phyloP scores from a whole-genome alignment of 2,888 invertebrate species.

The Polyommatus icarus region DNA sequence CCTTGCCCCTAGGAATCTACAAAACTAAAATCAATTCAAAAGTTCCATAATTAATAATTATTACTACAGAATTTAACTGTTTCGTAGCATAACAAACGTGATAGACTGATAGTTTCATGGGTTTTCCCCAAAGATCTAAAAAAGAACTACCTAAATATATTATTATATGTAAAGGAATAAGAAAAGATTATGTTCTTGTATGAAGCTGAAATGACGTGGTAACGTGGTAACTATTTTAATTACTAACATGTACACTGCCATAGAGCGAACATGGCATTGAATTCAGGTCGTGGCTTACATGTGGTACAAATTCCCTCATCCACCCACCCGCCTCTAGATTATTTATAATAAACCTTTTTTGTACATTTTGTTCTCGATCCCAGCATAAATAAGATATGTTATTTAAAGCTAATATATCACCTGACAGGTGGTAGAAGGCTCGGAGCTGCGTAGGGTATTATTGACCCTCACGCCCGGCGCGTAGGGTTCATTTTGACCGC shows the following conservation, averaged over 20 bases:
- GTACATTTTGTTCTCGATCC: conserved; percentile 79
- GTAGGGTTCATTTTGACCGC: conserved; percentile 48
- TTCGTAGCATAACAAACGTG: background rate
- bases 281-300: background rate
- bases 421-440: conserved; percentile 77
- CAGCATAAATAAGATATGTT: conserved; percentile 81
- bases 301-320: conserved; percentile 74
- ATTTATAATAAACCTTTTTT: conserved; percentile 75
- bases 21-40: background rate
- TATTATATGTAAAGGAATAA: background rate
- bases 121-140: too few relatives aligned
- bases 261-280: background rate
- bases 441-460: conserved; percentile 48
- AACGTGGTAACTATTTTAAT: background rate
- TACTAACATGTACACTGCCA: background rate
- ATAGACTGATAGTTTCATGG: too few relatives aligned
- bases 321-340: conserved; percentile 70
- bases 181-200: background rate
- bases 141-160: background rate
- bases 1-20: background rate
- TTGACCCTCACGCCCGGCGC: conserved; percentile 44
- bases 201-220: too few relatives aligned
- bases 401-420: conserved; percentile 80
- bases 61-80: background rate
- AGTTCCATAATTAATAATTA: background rate